Base-by-base conservation (phyloP, 2,888 invertebrate species). In the Drosophila siamana region DNA sequence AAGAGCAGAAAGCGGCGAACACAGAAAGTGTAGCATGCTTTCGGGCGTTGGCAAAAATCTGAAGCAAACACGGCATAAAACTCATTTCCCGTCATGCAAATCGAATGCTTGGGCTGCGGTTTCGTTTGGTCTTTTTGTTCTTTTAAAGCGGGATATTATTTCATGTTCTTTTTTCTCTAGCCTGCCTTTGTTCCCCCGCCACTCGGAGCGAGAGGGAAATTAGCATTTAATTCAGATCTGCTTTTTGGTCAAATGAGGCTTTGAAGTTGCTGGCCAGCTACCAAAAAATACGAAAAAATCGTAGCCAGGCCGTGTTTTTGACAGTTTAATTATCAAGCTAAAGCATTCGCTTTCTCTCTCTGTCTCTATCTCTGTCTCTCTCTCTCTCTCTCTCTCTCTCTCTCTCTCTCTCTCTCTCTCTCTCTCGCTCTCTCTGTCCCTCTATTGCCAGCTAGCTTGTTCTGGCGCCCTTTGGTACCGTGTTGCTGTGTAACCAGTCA, bases 121-220 rank as follows among this genome's bases (percentile, higher is more conserved):
- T 40, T 19, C n/a, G 15, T 15, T 38, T 38, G 36, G 13, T 38
- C 36, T n/a, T 22, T 50, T 33, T 3, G 15, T n/a, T 38, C 65
- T 68, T 60, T 57, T 57, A 70, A 60, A 60, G 72, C 84, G 80
- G 82, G 87, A 86, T 86, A 80, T 86, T 78, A 65, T 78, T 70
- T 52, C 70, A 65, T 61, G 19, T 4, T 8, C 30, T 43, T 36
- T 24, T 22, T 6, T 15, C 22, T 15, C 22, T 28, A 43, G 19
- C 7, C 11, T 9, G 9, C 8, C n/a, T 7, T 6, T 11, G 5
- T 6, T 38, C 8, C n/a, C n/a, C 24, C 1, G 9, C 5, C 15
- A 1, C 26, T 46, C 7, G 13, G 2, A 22, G 61, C 63, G 16
- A 24, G 38, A 44, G 36, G 80, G 74, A 82, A 83, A 86, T 83